These are phyloP conservation scores for Chloroclysta siterata DNA, from an alignment of 2,888 invertebrate species.

Conservation along the genomic window DNA sequence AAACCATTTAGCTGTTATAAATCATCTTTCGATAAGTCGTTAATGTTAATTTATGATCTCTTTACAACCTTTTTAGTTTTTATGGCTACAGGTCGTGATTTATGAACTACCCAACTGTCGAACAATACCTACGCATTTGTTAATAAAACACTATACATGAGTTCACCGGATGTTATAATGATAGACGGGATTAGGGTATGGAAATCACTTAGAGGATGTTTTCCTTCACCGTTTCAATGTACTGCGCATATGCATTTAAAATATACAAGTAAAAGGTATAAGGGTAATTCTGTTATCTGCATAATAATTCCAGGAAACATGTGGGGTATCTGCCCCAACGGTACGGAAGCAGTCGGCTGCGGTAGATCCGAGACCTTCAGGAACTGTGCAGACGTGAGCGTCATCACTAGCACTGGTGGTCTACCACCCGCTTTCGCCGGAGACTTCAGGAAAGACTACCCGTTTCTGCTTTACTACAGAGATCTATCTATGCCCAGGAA, in stretches of 20 bases:
- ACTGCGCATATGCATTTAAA: not conserved
- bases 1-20: conserved; percentile 29
- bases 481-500: conserved; percentile 88
- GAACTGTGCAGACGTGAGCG: conserved; percentile 95
- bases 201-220: not conserved
- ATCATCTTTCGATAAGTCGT: conserved; percentile 29
- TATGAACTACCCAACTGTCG: not conserved
- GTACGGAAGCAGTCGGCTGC: conserved; percentile 94
- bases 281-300: not conserved
- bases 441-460: conserved; percentile 86
- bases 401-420: conserved; percentile 91
- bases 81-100: conserved; percentile 8
- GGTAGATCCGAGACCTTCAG: conserved; percentile 96
- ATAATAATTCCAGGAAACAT: conserved; percentile 87
- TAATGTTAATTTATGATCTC: conserved; percentile 31
- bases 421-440: conserved; percentile 89
- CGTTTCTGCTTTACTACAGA: conserved; percentile 91
- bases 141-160: too few species aligned
- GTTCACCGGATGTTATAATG: too few species aligned
- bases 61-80: conserved; percentile 18
- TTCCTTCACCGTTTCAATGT: not conserved
- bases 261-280: not conserved
- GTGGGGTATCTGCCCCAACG: conserved; percentile 95
- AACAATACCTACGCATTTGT: too few species aligned
- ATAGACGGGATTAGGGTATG: too few species aligned